Base-by-base conservation (phyloP, 2,113 vertebrate genomes). In the Thinocorus orbignyianus region DNA sequence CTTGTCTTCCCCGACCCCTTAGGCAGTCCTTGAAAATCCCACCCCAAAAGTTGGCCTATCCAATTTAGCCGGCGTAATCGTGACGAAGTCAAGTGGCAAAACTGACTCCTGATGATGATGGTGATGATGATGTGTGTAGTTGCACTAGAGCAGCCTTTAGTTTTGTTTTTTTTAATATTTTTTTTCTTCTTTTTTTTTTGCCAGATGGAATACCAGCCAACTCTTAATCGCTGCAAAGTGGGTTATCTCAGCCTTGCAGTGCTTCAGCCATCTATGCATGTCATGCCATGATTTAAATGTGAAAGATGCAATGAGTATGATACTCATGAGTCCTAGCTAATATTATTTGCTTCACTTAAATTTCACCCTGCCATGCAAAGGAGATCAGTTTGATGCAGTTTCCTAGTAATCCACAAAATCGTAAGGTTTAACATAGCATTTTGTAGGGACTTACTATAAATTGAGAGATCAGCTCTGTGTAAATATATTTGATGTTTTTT, bases 271-370 rank as follows among this genome's bases (percentile, higher is more conserved):
- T 95, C 96, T 97, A 95, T 95, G 95, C 96, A 94, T 98, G 96
- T 97, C 96, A 95, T 97, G 97, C 96, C 97, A 96, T 97, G 97
- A 96, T 97, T 98, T 98, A 97, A 97, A 96, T 95, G 94, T 96
- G 96, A 98, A 97, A 96, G 96, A 97, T 97, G 94, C 95, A 97
- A 89, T 94, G 95, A 94, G 97, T 93, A 78, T 93, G 97, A 97
- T 97, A 96, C 94, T 97, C 77, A 51, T 54, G 88, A 96, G 91
- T 97, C 96, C 96, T 95, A 81, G 86, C 96, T 98, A 96, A 97
- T 98, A 95, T 95, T 98, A 96, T 98, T 97, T 97, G 97, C 96
- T 98, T 98, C 97, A 97, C 96, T 98, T 97, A 90, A 93, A 97
- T 98, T 97, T 97, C 96, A 97, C 96, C 95, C 95, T 97, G 96